These are phyloP conservation scores for Leptinotarsa rubiginosa DNA, from an alignment of 2,888 invertebrate genomes.

Conservation along the genomic window DNA sequence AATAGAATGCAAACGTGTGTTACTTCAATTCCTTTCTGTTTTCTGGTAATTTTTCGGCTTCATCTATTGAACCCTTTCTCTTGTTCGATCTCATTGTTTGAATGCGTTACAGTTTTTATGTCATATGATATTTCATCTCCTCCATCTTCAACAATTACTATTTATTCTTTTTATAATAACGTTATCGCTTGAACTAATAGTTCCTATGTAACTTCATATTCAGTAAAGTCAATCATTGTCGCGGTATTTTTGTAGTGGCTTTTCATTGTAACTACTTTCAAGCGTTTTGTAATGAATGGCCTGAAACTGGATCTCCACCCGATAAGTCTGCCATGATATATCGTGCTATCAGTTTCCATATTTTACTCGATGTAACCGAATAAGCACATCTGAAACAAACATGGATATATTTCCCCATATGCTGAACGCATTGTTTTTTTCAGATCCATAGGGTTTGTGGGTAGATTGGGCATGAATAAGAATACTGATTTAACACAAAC, in stretches of 20 bases:
- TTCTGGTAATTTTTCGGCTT: too few relatives aligned
- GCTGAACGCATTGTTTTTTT: background rate
- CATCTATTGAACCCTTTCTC: too few relatives aligned
- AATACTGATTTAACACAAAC: too few relatives aligned
- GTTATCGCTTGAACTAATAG: background rate
- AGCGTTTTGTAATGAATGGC: conserved; percentile 33
- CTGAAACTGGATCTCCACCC: conserved; percentile 27
- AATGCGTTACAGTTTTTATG: too few relatives aligned
- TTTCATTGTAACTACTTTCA: conserved; percentile 35
- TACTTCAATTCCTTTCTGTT: too few relatives aligned
- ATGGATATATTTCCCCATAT: background rate
- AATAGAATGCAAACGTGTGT: too few relatives aligned
- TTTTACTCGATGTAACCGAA: conserved; percentile 16
- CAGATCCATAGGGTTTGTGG: too few relatives aligned
- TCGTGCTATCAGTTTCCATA: conserved; percentile 34
- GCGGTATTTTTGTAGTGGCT: conserved; percentile 24
- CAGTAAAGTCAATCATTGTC: conserved; percentile 26
- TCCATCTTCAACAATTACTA: too few relatives aligned
- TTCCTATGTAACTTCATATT: conserved; percentile 19
- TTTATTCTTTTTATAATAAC: too few relatives aligned
- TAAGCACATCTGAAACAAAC: conserved; percentile 3
- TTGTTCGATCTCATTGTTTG: too few relatives aligned
- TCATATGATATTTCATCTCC: too few relatives aligned
- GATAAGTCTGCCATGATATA: conserved; percentile 35
- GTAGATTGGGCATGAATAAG: too few relatives aligned